Evolutionary conservation across 1,140 invertebrate species (phyloP), one percentile per base, ranked within the genome.

Genomic region (Amphibalanus amphitrite): DNA sequence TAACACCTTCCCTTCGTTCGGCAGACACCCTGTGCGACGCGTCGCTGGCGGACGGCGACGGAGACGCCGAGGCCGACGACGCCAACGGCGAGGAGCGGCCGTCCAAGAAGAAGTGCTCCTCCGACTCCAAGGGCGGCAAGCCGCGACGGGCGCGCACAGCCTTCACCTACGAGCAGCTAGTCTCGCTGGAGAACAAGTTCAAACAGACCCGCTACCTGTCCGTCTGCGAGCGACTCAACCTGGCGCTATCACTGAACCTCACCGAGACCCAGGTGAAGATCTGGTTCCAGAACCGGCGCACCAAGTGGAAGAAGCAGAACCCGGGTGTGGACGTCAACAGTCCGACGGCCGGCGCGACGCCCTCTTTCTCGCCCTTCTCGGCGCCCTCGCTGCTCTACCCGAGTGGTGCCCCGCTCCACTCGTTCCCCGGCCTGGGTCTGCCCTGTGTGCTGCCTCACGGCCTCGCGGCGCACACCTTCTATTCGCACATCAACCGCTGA

Each of bases 261-360:
- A 98, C 95, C 0, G 97, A 99, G 82, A 99, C 97, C 1, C 97
- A 99, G 84, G 93, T 77, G 17, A 95, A 95, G 82, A 95, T 95
- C 73, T 95, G 93, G 93, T 95, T 96, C 78, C 93, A 95, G 82
- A 98, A 99, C 79, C 85, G 96, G 0, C 85, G 96, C 68, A 99
- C 96, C 75, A 99, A 99, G 80, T 98, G 96, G 96, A 99, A 99
- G 85, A 98, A 98, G 78, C 95, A 98, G 79, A 98, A 99, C 79
- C 96, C 96, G 0, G 96, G 96, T 0, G 88, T 97, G 85, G 96
- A 98, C 80, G 95, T 98, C 0, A 98, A 98, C 80, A 93, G 92
- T 76, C 95, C 95, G 0, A 96, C 94, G 0, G 87, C 92, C 3
- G 4, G 65, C n/a, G 6, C 65, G 65, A 1, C 65, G n/a, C 65